Evolutionary conservation across 1,140 invertebrate genomes (phyloP).

Genomic region (Lamellibrachia luymesi): DNA sequence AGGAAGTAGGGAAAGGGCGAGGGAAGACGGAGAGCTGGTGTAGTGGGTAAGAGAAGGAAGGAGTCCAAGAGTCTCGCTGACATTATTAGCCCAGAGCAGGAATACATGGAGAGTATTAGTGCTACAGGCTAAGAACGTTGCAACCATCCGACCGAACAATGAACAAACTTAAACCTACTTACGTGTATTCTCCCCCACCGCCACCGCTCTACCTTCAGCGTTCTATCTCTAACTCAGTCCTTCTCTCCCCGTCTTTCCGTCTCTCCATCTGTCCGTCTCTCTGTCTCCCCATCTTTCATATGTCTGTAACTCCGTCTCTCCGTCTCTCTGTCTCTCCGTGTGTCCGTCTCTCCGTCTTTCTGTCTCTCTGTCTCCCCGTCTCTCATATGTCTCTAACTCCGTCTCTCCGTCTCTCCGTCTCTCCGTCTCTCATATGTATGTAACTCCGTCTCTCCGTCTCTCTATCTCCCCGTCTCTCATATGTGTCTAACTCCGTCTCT

Average conservation of each 20-base stretch:
- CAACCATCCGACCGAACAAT: not conserved
- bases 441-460: not conserved
- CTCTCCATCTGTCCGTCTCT: not conserved
- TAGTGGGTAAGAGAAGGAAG: constrained; percentile 11
- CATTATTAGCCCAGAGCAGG: not conserved
- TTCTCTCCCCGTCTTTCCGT: not conserved
- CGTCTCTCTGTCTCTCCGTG: no score
- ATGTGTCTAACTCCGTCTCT: not conserved
- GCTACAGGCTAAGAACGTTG: not conserved
- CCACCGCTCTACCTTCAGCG: no score
- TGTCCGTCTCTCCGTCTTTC: not conserved
- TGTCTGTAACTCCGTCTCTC: no score
- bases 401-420: not conserved
- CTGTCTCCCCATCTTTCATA: not conserved
- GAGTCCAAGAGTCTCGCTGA: constrained; percentile 12
- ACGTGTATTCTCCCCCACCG: no score
- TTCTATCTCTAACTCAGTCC: no score
- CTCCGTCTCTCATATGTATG: not conserved
- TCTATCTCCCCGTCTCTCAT: no score
- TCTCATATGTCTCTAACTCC: not conserved
- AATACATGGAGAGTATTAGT: not conserved
- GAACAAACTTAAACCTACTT: no score
- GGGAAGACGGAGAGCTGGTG: not conserved
- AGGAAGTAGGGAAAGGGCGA: not conserved
- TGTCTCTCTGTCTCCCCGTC: not conserved